A percentile compares a stretch with the other conserved stretches of the same genome.
phyloP scores from a whole-genome alignment of 2,113 vertebrate species.

The Passer domesticus region DNA sequence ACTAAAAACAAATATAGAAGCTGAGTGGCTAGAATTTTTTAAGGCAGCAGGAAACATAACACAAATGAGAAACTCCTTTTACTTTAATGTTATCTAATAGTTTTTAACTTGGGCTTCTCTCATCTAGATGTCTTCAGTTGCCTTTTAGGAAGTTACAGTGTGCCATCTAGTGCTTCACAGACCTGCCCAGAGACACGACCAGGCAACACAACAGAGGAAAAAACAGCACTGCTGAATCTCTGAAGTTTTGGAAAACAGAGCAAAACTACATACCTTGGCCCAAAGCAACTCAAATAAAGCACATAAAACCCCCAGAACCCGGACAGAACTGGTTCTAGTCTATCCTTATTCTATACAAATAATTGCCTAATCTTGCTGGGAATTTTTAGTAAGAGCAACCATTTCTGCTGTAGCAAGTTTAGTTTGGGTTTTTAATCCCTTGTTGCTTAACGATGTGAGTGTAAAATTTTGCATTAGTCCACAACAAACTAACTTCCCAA shows the following conservation, averaged over 20 bases:
- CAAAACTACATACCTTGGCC: background rate
- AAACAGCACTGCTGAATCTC: background rate
- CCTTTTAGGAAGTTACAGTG: slow-evolving; percentile 43
- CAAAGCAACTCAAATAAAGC: background rate
- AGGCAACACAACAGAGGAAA: background rate
- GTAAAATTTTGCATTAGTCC: background rate
- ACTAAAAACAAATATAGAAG: background rate
- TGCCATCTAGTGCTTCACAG: slow-evolving; percentile 70
- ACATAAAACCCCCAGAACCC: background rate
- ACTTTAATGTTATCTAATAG: background rate
- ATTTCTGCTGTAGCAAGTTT: background rate
- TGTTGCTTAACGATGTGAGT: background rate
- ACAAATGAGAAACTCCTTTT: background rate
- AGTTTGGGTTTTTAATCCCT: background rate
- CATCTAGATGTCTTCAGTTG: background rate
- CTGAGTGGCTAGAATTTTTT: background rate
- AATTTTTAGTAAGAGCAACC: background rate
- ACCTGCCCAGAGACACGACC: background rate
- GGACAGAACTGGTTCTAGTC: background rate
- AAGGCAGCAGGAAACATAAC: background rate
- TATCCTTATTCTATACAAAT: background rate
- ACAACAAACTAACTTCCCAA: background rate
- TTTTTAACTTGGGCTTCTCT: background rate
- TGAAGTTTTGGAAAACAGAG: background rate
- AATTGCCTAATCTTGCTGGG: background rate